Conservation (phyloP, 2,797 vertebrate species). For the Parambassis ranga region DNA sequence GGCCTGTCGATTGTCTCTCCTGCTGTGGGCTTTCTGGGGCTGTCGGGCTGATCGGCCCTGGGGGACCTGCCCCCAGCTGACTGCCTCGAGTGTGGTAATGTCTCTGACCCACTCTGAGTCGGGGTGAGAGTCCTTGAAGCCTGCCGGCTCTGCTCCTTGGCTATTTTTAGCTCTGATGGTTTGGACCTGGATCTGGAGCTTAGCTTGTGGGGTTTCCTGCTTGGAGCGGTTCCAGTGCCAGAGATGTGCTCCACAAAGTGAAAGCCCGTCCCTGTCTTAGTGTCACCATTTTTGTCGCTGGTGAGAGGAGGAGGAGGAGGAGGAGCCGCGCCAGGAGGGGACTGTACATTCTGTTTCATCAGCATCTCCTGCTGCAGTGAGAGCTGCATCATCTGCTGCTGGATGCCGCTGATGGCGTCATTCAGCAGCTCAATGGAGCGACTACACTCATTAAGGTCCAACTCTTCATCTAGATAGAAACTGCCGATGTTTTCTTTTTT, state of each 20-base stretch:
- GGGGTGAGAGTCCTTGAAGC: slow-evolving; percentile 83
- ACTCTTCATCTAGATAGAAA: slow-evolving; percentile 86
- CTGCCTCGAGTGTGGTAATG: slow-evolving; percentile 74
- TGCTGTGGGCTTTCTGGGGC: slow-evolving; percentile 38
- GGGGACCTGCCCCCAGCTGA: slow-evolving; percentile 80
- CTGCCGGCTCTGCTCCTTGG: slow-evolving; percentile 84
- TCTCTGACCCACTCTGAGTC: slow-evolving; percentile 79
- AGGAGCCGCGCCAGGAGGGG: slow-evolving; percentile 67
- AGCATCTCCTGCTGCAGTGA: slow-evolving; percentile 91
- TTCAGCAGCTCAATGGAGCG: slow-evolving; percentile 95
- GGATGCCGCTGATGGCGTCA: slow-evolving; percentile 91
- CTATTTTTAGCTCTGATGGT: slow-evolving; percentile 86
- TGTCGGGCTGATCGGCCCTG: slow-evolving; percentile 65
- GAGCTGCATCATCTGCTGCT: slow-evolving; percentile 88
- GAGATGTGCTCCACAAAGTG: slow-evolving; percentile 88
- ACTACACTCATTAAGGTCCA: slow-evolving; percentile 89
- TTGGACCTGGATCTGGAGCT: slow-evolving; percentile 83
- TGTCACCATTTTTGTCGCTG: slow-evolving; percentile 77
- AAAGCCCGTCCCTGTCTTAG: slow-evolving; percentile 79
- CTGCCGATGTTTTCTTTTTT: slow-evolving; percentile 79
- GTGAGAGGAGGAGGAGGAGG: slow-evolving; percentile 15
- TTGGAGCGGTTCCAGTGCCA: slow-evolving; percentile 64
- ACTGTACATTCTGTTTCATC: slow-evolving; percentile 90
- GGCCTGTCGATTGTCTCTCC: slow-evolving; percentile 68
- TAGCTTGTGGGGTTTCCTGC: slow-evolving; percentile 86